Conservation (phyloP, 1,140 invertebrate species). For the Coenobita brevimanus region DNA sequence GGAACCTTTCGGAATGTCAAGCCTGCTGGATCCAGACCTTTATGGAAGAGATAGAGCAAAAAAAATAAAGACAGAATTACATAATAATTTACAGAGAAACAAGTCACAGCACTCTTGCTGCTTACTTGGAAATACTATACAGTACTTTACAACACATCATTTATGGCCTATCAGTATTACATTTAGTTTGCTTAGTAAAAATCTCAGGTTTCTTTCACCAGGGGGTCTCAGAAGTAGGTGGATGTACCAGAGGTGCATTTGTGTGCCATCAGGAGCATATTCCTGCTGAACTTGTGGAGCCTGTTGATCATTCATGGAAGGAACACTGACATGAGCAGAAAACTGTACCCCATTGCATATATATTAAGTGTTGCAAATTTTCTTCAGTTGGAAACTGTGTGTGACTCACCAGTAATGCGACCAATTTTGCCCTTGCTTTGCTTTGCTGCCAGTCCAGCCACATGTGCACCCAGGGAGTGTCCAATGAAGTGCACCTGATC, state of each 20-base stretch:
- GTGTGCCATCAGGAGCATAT: too few species aligned
- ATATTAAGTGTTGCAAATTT: too few species aligned
- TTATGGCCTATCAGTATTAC: too few species aligned
- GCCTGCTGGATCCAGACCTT: slow-evolving; percentile 54
- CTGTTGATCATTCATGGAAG: too few species aligned
- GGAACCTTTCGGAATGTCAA: slow-evolving; percentile 23
- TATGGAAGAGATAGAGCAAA: background rate
- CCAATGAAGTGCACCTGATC: slow-evolving; percentile 32
- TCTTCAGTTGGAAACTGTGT: background rate
- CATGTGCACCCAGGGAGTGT: slow-evolving; percentile 53
- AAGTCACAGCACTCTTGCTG: too few species aligned
- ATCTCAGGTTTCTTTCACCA: too few species aligned
- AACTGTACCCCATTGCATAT: background rate
- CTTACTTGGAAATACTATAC: too few species aligned
- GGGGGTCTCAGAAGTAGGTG: too few species aligned
- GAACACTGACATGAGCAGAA: background rate
- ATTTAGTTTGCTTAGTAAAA: too few species aligned
- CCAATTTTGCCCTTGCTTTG: background rate
- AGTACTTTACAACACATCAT: too few species aligned
- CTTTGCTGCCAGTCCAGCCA: slow-evolving; percentile 31
- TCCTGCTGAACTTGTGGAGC: too few species aligned
- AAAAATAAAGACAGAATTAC: background rate
- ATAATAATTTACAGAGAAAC: background rate
- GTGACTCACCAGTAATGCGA: slow-evolving; percentile 46
- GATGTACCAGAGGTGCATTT: too few species aligned